phyloP scores from a whole-genome alignment of 2,797 vertebrate species.

The Pelobates cultripes region DNA sequence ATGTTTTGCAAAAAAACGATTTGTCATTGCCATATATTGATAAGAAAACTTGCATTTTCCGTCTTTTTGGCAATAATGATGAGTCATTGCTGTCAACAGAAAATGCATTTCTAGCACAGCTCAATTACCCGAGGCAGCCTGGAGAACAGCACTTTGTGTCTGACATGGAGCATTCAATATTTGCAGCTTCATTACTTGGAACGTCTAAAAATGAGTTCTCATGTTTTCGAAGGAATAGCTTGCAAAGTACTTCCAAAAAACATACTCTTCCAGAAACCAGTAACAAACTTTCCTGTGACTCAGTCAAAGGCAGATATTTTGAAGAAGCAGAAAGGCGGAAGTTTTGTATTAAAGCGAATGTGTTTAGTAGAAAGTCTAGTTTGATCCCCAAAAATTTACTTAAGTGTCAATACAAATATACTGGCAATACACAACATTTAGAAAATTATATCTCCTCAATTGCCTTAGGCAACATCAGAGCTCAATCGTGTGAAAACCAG shows the following conservation, averaged over 20 bases:
- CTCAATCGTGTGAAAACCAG: neutral
- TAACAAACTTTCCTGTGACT: neutral
- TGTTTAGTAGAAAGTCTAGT: constrained; percentile 2
- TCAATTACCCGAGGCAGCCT: constrained; percentile 4
- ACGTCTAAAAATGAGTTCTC: constrained; percentile 16
- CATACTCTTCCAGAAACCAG: constrained; percentile 5
- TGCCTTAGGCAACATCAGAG: neutral
- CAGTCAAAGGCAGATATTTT: neutral
- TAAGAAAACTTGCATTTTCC: constrained; percentile 15
- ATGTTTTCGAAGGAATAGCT: constrained; percentile 3
- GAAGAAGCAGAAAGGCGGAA: constrained; percentile 8
- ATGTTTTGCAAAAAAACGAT: neutral
- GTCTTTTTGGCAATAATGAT: constrained; percentile 1
- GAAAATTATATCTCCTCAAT: neutral
- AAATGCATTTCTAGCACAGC: constrained; percentile 25
- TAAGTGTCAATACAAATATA: neutral
- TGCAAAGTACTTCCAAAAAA: constrained; percentile 16
- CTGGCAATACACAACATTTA: neutral
- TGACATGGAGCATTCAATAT: constrained; percentile 19
- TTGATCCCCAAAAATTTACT: constrained; percentile 8
- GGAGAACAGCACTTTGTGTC: constrained; percentile 18
- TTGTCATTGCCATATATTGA: neutral
- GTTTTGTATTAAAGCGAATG: neutral
- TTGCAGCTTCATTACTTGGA: constrained; percentile 27
- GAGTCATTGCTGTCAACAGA: constrained; percentile 18